Conservation (phyloP, 2,888 invertebrate genomes). For the Pyrrhia umbra region DNA sequence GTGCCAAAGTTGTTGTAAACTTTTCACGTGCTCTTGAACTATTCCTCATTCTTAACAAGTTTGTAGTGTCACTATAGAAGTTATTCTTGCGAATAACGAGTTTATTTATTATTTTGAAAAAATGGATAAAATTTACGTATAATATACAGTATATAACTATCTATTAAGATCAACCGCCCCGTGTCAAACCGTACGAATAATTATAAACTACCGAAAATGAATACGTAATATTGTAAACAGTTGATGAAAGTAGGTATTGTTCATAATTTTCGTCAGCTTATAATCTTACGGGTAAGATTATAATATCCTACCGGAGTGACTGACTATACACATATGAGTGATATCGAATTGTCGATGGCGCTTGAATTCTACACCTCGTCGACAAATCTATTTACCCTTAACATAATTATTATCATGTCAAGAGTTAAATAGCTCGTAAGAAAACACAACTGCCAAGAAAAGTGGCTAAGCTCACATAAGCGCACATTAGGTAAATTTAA, state of each 20-base stretch:
- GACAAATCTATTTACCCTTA: neutral
- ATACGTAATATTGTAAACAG: no score
- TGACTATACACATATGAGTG: neutral
- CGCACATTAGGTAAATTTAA: neutral
- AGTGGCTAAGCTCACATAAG: neutral
- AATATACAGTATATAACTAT: neutral
- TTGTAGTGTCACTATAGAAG: neutral
- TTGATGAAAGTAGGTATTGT: no score
- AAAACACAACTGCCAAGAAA: neutral
- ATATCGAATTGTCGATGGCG: neutral
- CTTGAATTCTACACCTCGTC: neutral
- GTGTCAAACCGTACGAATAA: no score
- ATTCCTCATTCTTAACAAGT: neutral
- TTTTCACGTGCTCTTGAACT: neutral
- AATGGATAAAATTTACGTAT: neutral
- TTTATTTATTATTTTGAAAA: slow-evolving; percentile 1
- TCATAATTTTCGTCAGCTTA: no score
- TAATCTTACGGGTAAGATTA: no score
- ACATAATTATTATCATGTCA: neutral
- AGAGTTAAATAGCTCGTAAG: neutral
- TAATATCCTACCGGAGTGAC: no score
- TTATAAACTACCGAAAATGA: no score
- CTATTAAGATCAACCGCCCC: no score
- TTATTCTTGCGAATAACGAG: neutral
- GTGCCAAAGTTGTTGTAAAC: neutral